These are phyloP conservation scores for Myotis planiceps DNA, from an alignment of 2,797 vertebrate genomes.

Conservation along the genomic window DNA sequence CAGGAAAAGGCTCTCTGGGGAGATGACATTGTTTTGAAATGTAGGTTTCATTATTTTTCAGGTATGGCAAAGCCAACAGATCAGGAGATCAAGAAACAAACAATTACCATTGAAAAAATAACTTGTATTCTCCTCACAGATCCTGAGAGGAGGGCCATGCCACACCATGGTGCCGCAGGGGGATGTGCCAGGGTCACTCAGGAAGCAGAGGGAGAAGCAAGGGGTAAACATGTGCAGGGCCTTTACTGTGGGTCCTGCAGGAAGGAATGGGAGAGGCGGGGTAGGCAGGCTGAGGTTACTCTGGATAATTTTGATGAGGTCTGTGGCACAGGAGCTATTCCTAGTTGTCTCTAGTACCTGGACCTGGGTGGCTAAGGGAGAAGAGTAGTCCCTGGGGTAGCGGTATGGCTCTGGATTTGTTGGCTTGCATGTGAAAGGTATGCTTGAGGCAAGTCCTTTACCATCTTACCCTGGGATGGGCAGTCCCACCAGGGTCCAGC, in stretches of 20 bases:
- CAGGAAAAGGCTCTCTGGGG: background rate
- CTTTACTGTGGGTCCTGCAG: background rate
- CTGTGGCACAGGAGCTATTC: no score
- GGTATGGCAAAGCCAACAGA: background rate
- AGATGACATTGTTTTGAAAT: background rate
- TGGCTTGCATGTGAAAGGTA: background rate
- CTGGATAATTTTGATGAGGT: background rate
- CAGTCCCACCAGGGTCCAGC: background rate
- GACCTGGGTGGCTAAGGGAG: background rate
- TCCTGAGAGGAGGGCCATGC: background rate
- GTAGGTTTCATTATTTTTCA: background rate
- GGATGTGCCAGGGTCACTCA: background rate
- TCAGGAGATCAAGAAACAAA: background rate
- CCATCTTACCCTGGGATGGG: background rate
- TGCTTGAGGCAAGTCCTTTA: background rate
- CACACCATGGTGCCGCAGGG: accelerated
- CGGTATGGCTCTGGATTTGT: background rate
- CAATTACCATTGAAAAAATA: background rate
- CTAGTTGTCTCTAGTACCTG: background rate
- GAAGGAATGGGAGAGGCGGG: background rate
- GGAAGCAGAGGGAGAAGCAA: background rate
- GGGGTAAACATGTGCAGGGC: background rate
- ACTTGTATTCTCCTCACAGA: background rate
- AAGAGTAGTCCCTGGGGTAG: background rate
- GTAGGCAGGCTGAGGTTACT: background rate